These are phyloP conservation scores for Clarias laeviceps DNA, from an alignment of 2,797 vertebrate species.

Conservation along the genomic window DNA sequence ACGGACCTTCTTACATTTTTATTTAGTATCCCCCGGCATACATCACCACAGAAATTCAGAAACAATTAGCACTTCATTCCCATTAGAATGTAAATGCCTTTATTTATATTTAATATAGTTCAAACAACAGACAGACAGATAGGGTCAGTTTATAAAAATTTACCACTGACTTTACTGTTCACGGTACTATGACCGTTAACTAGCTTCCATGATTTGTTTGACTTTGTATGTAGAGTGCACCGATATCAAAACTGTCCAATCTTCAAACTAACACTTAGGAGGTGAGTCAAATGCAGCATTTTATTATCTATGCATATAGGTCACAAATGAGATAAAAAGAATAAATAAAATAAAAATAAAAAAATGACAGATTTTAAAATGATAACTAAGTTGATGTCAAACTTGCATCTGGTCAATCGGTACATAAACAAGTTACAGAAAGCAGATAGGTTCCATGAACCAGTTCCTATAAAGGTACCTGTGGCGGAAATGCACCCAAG, in stretches of 20 bases:
- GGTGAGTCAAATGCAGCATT: neutral
- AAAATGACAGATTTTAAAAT: neutral
- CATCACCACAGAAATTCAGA: too few species aligned
- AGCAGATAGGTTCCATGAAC: neutral
- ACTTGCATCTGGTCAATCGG: neutral
- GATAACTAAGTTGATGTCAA: neutral
- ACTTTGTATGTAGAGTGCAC: neutral
- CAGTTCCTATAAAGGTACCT: neutral
- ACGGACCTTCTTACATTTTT: too few species aligned
- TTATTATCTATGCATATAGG: too few species aligned
- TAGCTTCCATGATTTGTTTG: neutral
- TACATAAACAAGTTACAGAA: neutral
- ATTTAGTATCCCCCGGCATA: too few species aligned
- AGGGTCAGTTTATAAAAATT: too few species aligned
- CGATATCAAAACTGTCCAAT: neutral
- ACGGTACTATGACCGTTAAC: neutral
- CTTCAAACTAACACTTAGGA: neutral
- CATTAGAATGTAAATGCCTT: too few species aligned
- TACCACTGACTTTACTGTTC: neutral
- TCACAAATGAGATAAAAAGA: too few species aligned
- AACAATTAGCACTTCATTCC: too few species aligned
- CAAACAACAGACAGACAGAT: too few species aligned
- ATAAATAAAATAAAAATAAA: too few species aligned
- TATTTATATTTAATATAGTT: too few species aligned
- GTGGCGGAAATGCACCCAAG: neutral